Base-by-base conservation (phyloP, 2,113 vertebrate species). In the Eclectus roratus region DNA sequence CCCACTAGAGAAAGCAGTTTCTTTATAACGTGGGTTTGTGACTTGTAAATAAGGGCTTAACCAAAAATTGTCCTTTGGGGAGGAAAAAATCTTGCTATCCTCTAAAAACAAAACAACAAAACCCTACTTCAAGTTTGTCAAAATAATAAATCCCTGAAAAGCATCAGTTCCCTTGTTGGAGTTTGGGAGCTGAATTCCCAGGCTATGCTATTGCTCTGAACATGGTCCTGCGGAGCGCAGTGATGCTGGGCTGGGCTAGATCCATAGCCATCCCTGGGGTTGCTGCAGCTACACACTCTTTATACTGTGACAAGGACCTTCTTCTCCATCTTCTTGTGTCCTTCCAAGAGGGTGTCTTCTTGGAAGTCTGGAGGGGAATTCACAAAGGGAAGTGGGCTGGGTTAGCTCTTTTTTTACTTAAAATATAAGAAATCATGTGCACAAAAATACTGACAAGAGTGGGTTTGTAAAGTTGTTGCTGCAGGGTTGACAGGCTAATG, bases 321-420 rank as follows among this genome's bases (percentile, higher is more conserved):
- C 27, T 0, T 1, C 27, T 28, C 19, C 4, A 0, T 58, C 66
- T 33, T 17, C 66, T 17, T 20, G 17, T 71, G 31, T 69, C 61
- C 35, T 70, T 50, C 44, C 52, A 24, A 0, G 0, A 6, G 24
- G 8, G 1, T 29, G 41, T 37, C 0, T 0, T 33, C 52, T 23
- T 60, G 44, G 43, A 33, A 39, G 16, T 11, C 31, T 27, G 37
- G 39, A 71, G 56, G n/a, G 79, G 49, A 11, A 50, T 72, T 55
- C 80, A 41, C 63, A 53, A 39, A 55, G 70, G 44, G 27, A 72
- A 15, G 6, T 44, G 52, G 50, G 56, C 44, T 88, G 70, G 1
- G 13, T 60, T 17, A 19, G 27, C 61, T 88, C 35, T 35, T 17
- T 18, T 86, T 86, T 71, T 5, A 20, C 33, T 68, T 80, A 11